phyloP scores from a whole-genome alignment of 2,888 invertebrate genomes.

The Nomada fabriciana region DNA sequence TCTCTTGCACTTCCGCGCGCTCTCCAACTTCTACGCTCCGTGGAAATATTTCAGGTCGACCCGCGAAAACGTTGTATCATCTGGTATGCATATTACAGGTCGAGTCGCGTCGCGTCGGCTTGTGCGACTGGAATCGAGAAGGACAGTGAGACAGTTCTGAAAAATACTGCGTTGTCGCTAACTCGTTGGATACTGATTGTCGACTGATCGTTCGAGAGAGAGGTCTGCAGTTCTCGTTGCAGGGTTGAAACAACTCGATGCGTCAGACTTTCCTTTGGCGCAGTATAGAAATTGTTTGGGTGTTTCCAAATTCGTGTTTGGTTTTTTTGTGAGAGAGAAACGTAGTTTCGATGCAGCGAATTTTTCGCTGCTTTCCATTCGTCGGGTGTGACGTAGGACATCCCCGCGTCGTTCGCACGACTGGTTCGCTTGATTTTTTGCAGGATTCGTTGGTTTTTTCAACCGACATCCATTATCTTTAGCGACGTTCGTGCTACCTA shows the following conservation, averaged over 20 bases:
- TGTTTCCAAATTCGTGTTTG: background rate
- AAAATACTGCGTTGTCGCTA: background rate
- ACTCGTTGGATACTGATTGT: background rate
- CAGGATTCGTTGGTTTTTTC: conserved; percentile 34
- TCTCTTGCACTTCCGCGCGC: background rate
- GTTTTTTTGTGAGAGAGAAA: no score
- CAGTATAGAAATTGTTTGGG: background rate
- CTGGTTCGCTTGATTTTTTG: conserved; percentile 26
- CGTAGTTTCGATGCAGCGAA: no score
- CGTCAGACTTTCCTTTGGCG: no score
- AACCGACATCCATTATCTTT: conserved; percentile 65
- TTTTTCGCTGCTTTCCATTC: no score
- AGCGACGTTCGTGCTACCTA: conserved; percentile 19
- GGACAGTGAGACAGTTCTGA: background rate
- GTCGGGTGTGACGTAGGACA: conserved; percentile 17
- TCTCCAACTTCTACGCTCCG: conserved; percentile 6
- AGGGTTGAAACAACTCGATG: no score
- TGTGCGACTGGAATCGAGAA: background rate
- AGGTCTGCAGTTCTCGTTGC: no score
- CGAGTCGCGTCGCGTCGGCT: background rate
- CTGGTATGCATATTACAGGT: background rate
- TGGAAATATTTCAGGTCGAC: conserved; percentile 5
- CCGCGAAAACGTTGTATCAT: background rate
- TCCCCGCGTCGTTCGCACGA: conserved; percentile 3
- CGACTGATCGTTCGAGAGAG: background rate